Evolutionary conservation across 2,113 vertebrate genomes (phyloP), one percentile per base, ranked within the genome.

Genomic region (Tauraco erythrolophus): DNA sequence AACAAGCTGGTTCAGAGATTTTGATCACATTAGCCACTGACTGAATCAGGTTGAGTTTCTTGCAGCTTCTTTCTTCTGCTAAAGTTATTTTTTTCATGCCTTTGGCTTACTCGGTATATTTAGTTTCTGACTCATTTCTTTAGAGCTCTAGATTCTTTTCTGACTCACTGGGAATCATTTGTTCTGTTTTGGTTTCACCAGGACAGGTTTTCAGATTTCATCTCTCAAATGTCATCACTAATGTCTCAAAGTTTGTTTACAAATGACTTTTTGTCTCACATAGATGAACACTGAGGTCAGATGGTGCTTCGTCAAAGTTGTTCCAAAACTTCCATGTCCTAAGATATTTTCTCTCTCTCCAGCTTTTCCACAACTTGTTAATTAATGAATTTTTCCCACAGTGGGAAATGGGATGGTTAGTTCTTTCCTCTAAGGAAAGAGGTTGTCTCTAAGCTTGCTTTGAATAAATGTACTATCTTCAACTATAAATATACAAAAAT

Each of bases 41-140:
- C 91, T 95, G 94, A 97, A 97, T 93, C 66, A 84, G 95, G 96
- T 33, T 96, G 94, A 91, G 60, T 78, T 78, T 84, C 77, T 83
- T 94, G 74, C 89, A 95, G 93, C 77, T 96, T 89, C 84, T 95
- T 92, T 97, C 90, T 96, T 72, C 69, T 74, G 85, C 60, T 94
- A 30, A 68, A 93, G 79, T 84, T 92, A 57, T 93, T 96, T 96
- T 85, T 91, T 96, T 88, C 64, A 76, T 96, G 84, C 62, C 70
- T 97, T 88, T 94, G 93, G 50, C 86, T 84, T 97, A 87, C 72
- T 97, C 89, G 71, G 35, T 98, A 96, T 98, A 97, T 98, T 98
- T 98, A 97, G 97, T 96, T 97, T 97, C 97, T 98, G 98, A 98
- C 91, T 98, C 98, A 98, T 95, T 98, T 89, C 96, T 98, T 97